These are phyloP conservation scores for Elgonia sp. DNA, from an alignment of 2,888 invertebrate species.

Conservation along the genomic window DNA sequence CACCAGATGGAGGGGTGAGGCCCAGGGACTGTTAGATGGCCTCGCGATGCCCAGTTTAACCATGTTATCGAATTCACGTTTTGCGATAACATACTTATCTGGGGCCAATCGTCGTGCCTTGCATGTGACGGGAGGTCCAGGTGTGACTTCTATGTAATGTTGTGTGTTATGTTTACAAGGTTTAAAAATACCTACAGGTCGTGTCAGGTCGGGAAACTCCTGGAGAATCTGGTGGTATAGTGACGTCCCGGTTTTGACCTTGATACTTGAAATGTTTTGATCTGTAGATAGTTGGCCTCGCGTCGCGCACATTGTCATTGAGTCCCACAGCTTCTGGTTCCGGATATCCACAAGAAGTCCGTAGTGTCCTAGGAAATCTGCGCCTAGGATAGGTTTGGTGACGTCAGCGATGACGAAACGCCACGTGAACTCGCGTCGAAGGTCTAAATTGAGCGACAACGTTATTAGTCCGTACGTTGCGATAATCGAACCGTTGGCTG, in stretches of 20 bases:
- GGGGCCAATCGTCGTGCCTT: constrained; percentile 83
- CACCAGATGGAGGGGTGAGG: background rate
- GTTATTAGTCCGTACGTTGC: constrained; percentile 80
- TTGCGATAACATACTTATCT: constrained; percentile 65
- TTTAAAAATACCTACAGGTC: background rate
- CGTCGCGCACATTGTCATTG: background rate
- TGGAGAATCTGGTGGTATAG: constrained; percentile 31
- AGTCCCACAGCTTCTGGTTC: constrained; percentile 77
- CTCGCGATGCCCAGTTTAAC: background rate
- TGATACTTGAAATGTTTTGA: background rate
- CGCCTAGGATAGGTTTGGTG: constrained; percentile 83
- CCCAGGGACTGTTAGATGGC: background rate
- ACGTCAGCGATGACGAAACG: constrained; percentile 83
- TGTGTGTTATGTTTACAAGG: constrained; percentile 75
- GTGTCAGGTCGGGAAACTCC: constrained; percentile 49
- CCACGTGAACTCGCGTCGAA: constrained; percentile 81
- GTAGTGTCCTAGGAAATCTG: constrained; percentile 81
- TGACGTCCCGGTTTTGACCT: constrained; percentile 13
- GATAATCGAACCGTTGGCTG: constrained; percentile 82
- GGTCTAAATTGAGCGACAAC: constrained; percentile 78
- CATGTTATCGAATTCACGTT: background rate
- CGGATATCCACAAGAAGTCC: constrained; percentile 81
- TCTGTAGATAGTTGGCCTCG: background rate
- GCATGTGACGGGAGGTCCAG: constrained; percentile 82
- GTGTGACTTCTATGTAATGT: constrained; percentile 79